A percentile compares a stretch with the other conserved stretches of the same genome.
Conservation (phyloP, 2,797 vertebrate genomes). For the Ceryle rudis region DNA sequence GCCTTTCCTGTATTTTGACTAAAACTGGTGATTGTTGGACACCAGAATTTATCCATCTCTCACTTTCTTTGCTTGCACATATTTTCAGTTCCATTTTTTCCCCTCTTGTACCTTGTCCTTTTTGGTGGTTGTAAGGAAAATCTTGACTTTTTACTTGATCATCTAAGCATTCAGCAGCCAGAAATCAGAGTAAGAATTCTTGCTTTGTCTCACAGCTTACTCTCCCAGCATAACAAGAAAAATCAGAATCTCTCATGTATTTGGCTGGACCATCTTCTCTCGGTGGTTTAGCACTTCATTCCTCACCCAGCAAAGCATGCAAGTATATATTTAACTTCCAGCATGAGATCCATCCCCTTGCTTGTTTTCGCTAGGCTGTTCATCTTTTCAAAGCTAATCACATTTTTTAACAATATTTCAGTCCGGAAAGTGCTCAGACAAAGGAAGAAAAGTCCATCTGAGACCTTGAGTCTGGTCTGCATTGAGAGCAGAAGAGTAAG, state of each 20-base stretch:
- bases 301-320: slow-evolving; percentile 7
- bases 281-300: slow-evolving; percentile 23
- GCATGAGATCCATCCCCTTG: background rate
- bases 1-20: background rate
- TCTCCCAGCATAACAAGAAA: background rate
- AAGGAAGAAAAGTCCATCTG: background rate
- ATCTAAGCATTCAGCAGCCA: background rate
- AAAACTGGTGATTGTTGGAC: background rate
- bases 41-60: background rate
- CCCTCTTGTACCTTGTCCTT: background rate
- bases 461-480: background rate
- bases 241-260: background rate
- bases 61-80: background rate
- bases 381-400: background rate
- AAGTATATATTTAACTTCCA: slow-evolving; percentile 30
- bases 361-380: slow-evolving; percentile 15
- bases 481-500: background rate
- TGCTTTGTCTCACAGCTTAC: background rate
- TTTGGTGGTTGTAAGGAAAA: background rate
- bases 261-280: background rate
- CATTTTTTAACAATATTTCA: background rate
- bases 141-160: background rate
- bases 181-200: background rate
- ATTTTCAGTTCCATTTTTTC: background rate
- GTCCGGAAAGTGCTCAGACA: background rate